These are phyloP conservation scores for Pseudachorutes palmiensis DNA, from an alignment of 1,140 invertebrate species.

Conservation along the genomic window DNA sequence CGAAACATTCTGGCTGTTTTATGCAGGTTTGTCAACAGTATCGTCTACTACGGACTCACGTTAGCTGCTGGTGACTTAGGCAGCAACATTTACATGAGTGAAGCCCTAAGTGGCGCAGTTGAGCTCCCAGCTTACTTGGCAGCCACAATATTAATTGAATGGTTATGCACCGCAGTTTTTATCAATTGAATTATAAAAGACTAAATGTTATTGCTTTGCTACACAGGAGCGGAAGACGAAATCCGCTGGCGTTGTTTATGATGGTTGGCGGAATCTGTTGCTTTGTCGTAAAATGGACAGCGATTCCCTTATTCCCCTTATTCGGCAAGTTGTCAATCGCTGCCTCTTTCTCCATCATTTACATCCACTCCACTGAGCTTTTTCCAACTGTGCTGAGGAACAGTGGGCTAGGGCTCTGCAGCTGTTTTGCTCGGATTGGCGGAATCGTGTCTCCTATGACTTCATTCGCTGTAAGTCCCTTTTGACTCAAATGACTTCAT, in stretches of 20 bases:
- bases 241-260: slow-evolving; percentile 30
- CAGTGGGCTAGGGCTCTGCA: slow-evolving; percentile 43
- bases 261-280: slow-evolving; percentile 32
- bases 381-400: slow-evolving; percentile 47
- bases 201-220: neutral
- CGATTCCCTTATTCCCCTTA: slow-evolving; percentile 39
- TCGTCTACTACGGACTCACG: slow-evolving; percentile 35
- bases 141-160: slow-evolving; percentile 32
- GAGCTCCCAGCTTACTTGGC: slow-evolving; percentile 36
- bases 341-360: slow-evolving; percentile 42
- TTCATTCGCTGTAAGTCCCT: slow-evolving; percentile 27
- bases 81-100: slow-evolving; percentile 28
- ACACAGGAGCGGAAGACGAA: slow-evolving; percentile 28
- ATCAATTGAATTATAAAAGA: too few species aligned
- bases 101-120: slow-evolving; percentile 31
- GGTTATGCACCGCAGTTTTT: slow-evolving; percentile 19
- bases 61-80: slow-evolving; percentile 29
- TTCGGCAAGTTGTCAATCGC: slow-evolving; percentile 45
- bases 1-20: neutral
- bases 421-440: slow-evolving; percentile 45
- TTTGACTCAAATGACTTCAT: neutral
- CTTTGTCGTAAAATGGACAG: slow-evolving; percentile 19
- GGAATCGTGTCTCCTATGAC: slow-evolving; percentile 45
- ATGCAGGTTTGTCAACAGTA: slow-evolving; percentile 31
- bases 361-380: slow-evolving; percentile 45